These are phyloP conservation scores for Geopemphigus sp. DNA, from an alignment of 1,140 invertebrate species.

Conservation along the genomic window DNA sequence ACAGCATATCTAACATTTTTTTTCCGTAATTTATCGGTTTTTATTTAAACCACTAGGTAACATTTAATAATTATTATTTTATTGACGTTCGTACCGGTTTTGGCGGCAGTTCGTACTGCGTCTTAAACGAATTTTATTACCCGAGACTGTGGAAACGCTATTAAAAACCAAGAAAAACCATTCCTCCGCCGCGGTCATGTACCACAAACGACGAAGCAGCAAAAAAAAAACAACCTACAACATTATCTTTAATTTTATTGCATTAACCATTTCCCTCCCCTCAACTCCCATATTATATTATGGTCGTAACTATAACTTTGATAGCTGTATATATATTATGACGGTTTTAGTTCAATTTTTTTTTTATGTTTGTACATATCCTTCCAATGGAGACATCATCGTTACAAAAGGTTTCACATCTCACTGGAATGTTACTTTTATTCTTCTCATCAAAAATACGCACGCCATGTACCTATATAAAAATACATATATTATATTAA, in stretches of 20 bases:
- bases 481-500: background rate
- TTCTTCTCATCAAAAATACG: constrained; percentile 7
- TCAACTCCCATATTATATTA: background rate
- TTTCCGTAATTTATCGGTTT: constrained; percentile 38
- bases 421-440: constrained; percentile 28
- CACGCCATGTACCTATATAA: background rate
- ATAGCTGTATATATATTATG: constrained; percentile 29
- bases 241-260: constrained; percentile 48
- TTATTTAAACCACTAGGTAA: constrained; percentile 40
- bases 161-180: constrained; percentile 24
- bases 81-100: constrained; percentile 44
- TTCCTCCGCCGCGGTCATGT: background rate
- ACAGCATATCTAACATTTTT: background rate
- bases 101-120: constrained; percentile 5
- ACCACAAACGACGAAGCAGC: background rate
- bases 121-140: constrained; percentile 34
- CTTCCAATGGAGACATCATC: constrained; percentile 38
- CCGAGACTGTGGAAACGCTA: constrained; percentile 21
- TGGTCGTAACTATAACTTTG: constrained; percentile 39
- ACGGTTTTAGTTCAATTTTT: constrained; percentile 47
- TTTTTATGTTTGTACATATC: background rate
- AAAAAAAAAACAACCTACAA: constrained; percentile 32
- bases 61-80: constrained; percentile 46
- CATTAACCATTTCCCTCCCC: constrained; percentile 16
- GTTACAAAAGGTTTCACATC: constrained; percentile 33